Base-by-base conservation (phyloP, 2,797 vertebrate genomes). In the Lithobates pipiens region DNA sequence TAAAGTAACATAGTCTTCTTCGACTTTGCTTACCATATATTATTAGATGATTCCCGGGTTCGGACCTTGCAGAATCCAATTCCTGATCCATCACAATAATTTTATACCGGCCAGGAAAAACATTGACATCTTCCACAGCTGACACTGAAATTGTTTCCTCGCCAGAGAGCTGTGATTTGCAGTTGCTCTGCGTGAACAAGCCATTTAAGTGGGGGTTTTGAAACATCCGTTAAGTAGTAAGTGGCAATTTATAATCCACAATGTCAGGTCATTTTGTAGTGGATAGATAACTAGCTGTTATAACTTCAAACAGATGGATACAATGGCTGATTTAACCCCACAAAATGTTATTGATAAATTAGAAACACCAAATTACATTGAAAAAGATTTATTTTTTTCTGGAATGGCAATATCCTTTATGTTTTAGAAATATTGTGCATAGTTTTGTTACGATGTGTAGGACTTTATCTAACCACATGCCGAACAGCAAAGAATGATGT, bases 191-290 rank as follows among this genome's bases (percentile, higher is more conserved):
- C 46, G 4, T 81, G 79, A 81, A 81, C 13, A 21, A 81, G 68
- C 29, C 79, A 42, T 81, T 73, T 81, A 81, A 81, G 68, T 72
- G n/a, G 50, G 50, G 69, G 79, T 72, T 72, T 73, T 81, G 50
- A 73, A 80, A 71, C 78, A 80, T 80, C 78, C 29, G 32, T 32
- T 39, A 73, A 61, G 50, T 72, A 61, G 69, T 61, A 81, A 81
- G 69, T 81, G 69, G 50, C 69, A 81, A 81, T 81, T 81, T 72
- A 61, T 81, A 72, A 81, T 81, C 68, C 79, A 61, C 67, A 80
- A 80, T 81, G 79, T 81, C 69, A 73, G 69, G 79, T 81, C 68
- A 72, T 61, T 57, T 57, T 72, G 21, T 63, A 81, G 69, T n/a
- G 50, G 68, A 72, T 61, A 81, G 50, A 39, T 61, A 72, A 81